These are phyloP conservation scores for Microchirus variegatus DNA, from an alignment of 2,797 vertebrate genomes.

Conservation along the genomic window DNA sequence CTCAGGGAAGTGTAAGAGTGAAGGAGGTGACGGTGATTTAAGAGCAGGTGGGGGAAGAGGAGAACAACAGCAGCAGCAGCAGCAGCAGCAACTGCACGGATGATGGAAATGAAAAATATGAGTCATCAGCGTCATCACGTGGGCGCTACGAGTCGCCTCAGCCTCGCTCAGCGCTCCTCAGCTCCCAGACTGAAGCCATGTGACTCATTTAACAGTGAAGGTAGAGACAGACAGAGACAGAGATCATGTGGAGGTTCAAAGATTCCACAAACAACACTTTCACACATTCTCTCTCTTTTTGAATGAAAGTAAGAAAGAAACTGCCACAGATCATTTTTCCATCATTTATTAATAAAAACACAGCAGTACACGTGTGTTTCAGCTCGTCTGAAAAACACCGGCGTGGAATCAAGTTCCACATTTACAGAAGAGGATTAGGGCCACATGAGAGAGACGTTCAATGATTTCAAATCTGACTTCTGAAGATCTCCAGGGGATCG, in stretches of 20 bases:
- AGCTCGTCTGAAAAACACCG: constrained; percentile 12
- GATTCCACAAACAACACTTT: no score
- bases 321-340: neutral
- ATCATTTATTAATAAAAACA: constrained; percentile 40
- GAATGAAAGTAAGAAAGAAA: constrained; percentile 2
- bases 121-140: constrained; percentile 41
- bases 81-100: constrained; percentile 25
- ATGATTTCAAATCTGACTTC: no score
- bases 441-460: no score
- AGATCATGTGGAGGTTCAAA: neutral
- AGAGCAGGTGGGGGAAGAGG: constrained; percentile 20
- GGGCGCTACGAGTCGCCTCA: constrained; percentile 39
- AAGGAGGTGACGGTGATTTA: neutral
- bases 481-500: no score
- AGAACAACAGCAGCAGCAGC: constrained; percentile 22
- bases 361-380: constrained; percentile 18
- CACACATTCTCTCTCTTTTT: no score
- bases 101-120: constrained; percentile 31
- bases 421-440: neutral
- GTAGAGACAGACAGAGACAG: no score
- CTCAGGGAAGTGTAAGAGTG: neutral
- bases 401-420: neutral
- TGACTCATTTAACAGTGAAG: constrained; percentile 13
- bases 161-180: constrained; percentile 19
- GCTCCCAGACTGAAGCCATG: constrained; percentile 15